A percentile compares a stretch with the other conserved stretches of the same genome.
Conservation (phyloP, 2,113 vertebrate species). For the Callipepla californica region DNA sequence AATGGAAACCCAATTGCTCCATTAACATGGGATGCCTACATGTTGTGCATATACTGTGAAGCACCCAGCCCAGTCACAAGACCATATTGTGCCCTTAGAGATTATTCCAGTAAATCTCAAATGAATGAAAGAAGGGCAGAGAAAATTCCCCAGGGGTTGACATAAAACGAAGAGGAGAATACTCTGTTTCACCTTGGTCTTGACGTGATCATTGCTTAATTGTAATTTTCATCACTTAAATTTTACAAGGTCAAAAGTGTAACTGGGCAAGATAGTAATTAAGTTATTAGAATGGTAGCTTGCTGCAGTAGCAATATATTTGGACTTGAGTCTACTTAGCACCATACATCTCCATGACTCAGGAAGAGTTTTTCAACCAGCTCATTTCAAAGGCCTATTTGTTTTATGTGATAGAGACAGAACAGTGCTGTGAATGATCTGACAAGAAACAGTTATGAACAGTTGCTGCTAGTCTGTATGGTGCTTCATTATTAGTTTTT, state of each 20-base stretch:
- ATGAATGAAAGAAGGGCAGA: not conserved
- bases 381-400: not conserved
- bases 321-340: not conserved
- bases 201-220: not conserved
- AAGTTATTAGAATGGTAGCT: not conserved
- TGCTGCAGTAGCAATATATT: not conserved
- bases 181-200: not conserved
- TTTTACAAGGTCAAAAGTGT: not conserved
- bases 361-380: not conserved
- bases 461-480: not conserved
- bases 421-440: not conserved
- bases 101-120: not conserved
- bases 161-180: not conserved
- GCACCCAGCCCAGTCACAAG: not conserved
- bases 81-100: not conserved
- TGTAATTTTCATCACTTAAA: not conserved
- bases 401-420: not conserved
- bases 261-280: not conserved
- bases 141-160: not conserved
- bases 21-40: not conserved
- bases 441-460: not conserved
- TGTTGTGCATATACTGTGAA: not conserved
- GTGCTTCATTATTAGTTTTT: not conserved
- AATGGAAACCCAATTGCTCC: slow-evolving; percentile 49
- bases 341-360: not conserved